These are phyloP conservation scores for Bucco capensis DNA, from an alignment of 2,113 vertebrate species.

Conservation along the genomic window DNA sequence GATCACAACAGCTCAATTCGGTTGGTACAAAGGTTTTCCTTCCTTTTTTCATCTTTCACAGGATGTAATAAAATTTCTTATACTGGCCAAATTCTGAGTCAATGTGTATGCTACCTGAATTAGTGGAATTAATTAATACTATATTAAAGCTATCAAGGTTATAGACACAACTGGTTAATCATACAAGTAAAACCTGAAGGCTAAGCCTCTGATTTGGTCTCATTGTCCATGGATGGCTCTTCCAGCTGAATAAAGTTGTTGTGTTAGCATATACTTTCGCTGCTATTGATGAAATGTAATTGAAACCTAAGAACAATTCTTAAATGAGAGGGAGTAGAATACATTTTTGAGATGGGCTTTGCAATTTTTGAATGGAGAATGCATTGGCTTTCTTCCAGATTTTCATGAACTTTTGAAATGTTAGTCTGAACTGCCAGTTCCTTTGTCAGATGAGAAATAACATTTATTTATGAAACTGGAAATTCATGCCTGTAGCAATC, in stretches of 20 bases:
- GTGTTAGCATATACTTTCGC: neutral
- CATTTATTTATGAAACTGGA: neutral
- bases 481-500: neutral
- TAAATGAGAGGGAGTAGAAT: neutral
- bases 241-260: neutral
- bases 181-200: neutral
- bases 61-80: slow-evolving; percentile 49
- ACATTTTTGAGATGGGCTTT: neutral
- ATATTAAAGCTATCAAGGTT: neutral
- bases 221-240: neutral
- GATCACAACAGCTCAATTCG: slow-evolving; percentile 64
- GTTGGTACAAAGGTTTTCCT: slow-evolving; percentile 69
- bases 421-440: neutral
- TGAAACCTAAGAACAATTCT: neutral
- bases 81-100: slow-evolving; percentile 36
- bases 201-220: slow-evolving; percentile 4
- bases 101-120: slow-evolving; percentile 1
- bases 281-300: neutral
- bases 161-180: neutral
- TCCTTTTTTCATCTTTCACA: slow-evolving; percentile 59
- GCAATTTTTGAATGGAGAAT: neutral
- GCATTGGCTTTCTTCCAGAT: neutral
- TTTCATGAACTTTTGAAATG: slow-evolving; percentile 3
- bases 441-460: slow-evolving; percentile 2
- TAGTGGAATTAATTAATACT: slow-evolving; percentile 44